Percentiles rank a stretch among this genome's conserved stretches.
phyloP scores from a whole-genome alignment of 1,140 invertebrate species.

The Octopus bimaculoides region DNA sequence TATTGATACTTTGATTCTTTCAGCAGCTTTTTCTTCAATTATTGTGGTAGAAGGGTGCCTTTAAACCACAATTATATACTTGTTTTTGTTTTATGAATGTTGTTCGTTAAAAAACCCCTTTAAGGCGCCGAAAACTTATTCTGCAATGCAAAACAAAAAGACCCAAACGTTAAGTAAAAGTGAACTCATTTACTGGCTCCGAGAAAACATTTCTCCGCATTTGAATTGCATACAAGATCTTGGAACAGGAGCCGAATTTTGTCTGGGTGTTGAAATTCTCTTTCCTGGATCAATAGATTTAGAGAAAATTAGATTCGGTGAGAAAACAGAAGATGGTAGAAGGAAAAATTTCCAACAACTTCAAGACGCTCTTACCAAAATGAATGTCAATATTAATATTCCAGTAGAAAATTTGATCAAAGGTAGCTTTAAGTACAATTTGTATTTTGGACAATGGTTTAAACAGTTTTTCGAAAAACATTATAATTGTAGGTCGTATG shows the following conservation, averaged over 20 bases:
- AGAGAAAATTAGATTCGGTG: no score
- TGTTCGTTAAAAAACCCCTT: no score
- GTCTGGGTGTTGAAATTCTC: background rate
- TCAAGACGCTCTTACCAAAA: background rate
- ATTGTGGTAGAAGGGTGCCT: no score
- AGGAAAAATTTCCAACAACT: background rate
- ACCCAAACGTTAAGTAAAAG: background rate
- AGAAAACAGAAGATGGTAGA: background rate
- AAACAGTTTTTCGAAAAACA: background rate
- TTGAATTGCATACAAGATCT: background rate
- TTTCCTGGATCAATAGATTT: background rate
- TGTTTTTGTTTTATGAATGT: no score
- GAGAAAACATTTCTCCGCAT: background rate
- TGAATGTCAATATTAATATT: background rate
- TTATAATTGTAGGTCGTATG: no score
- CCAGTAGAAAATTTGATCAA: background rate
- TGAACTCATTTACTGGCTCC: background rate
- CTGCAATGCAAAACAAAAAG: background rate
- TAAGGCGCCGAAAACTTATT: no score
- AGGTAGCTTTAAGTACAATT: background rate
- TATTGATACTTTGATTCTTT: no score
- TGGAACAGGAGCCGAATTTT: background rate
- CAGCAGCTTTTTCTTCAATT: no score
- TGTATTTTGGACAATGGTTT: background rate
- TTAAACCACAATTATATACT: no score